Conservation (phyloP, 1,140 invertebrate species). For the Gonatopus flavifemur region DNA sequence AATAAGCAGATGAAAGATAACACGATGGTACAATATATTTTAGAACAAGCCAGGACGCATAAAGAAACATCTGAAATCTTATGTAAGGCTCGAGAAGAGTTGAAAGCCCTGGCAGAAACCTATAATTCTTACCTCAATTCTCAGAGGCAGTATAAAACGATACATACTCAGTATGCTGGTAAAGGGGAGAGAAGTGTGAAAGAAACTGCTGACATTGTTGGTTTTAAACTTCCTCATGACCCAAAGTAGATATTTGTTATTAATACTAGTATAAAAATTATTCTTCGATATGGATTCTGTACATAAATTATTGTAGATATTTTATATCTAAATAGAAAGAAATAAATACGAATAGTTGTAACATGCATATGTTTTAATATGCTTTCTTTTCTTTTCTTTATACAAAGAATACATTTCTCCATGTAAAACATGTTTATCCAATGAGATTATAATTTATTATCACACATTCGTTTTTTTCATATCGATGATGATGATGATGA, state of each 20-base stretch:
- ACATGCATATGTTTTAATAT: too few relatives aligned
- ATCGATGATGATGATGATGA: too few relatives aligned
- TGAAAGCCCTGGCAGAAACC: slow-evolving; percentile 69
- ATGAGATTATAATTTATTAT: too few relatives aligned
- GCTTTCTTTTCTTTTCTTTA: too few relatives aligned
- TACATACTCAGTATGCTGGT: slow-evolving; percentile 72
- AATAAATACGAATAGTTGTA: too few relatives aligned
- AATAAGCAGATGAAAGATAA: slow-evolving; percentile 61
- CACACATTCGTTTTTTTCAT: too few relatives aligned
- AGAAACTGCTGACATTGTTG: slow-evolving; percentile 80
- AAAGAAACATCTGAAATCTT: slow-evolving; percentile 76
- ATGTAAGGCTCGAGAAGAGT: slow-evolving; percentile 79
- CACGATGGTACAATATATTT: slow-evolving; percentile 65
- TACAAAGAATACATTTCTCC: too few relatives aligned
- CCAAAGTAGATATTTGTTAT: slow-evolving; percentile 60
- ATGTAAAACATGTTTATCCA: too few relatives aligned
- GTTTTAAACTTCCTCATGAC: slow-evolving; percentile 83
- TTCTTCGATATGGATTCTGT: not conserved
- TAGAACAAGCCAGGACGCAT: slow-evolving; percentile 71
- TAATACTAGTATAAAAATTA: not conserved
- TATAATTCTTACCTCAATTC: slow-evolving; percentile 77
- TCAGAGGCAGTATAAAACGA: slow-evolving; percentile 66
- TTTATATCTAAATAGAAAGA: not conserved
- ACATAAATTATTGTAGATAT: not conserved
- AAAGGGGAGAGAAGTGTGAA: slow-evolving; percentile 74